Conservation (phyloP, 2,113 vertebrate species). For the Tragelaphus buxtoni region DNA sequence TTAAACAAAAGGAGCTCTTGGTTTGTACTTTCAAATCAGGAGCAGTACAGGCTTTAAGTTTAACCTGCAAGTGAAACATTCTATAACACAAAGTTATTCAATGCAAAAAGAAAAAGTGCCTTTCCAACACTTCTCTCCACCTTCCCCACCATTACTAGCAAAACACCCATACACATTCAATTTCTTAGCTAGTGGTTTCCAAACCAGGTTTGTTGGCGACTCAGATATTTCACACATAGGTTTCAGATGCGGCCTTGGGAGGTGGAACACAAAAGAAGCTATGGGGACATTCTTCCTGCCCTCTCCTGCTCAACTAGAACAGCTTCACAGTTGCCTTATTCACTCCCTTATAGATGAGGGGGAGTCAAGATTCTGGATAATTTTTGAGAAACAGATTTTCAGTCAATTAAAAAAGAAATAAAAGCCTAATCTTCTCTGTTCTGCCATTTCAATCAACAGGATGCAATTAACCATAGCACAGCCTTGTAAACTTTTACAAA, state of each 20-base stretch:
- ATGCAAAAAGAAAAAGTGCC: background rate
- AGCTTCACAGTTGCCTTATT: background rate
- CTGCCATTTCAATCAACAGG: background rate
- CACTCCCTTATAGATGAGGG: too few species aligned
- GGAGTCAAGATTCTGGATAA: background rate
- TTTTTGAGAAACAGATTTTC: background rate
- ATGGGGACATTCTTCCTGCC: fast-evolving
- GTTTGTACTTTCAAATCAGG: background rate
- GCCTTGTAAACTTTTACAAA: background rate
- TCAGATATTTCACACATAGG: background rate
- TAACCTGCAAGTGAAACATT: background rate
- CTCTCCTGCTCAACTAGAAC: background rate
- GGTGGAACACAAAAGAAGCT: background rate
- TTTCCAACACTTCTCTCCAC: background rate
- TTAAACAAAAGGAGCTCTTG: background rate
- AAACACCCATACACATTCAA: background rate
- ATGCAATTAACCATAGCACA: background rate
- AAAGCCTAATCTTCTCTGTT: background rate
- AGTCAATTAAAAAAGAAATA: background rate
- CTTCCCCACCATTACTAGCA: too few species aligned
- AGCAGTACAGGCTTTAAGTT: background rate
- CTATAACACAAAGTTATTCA: background rate
- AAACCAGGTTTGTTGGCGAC: background rate
- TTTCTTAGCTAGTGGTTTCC: background rate
- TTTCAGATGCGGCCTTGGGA: background rate